Percentiles rank a stretch among this genome's conserved stretches.
phyloP scores from a whole-genome alignment of 2,113 vertebrate species.

The Notothenia rossii region DNA sequence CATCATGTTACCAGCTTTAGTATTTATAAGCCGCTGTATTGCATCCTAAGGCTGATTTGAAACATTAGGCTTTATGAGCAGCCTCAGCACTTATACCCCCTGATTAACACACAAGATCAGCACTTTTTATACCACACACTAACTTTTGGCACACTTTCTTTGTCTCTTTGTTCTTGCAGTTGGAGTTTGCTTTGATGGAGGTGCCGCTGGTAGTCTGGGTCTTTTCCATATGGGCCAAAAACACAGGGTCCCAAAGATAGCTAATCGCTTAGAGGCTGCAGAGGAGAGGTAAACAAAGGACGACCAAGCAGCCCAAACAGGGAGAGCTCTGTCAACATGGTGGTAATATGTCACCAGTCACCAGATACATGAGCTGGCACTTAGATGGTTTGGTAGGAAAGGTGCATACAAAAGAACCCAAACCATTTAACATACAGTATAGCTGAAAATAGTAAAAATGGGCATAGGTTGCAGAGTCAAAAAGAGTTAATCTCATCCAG shows the following conservation, averaged over 20 bases:
- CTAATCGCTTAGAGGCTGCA: constrained; percentile 27
- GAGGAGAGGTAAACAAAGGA: constrained; percentile 42
- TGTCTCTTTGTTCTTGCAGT: constrained; percentile 30
- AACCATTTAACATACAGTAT: neutral
- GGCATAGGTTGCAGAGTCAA: no score
- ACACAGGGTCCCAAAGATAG: constrained; percentile 8
- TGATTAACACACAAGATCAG: constrained; percentile 65
- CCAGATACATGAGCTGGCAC: constrained; percentile 28
- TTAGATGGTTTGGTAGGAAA: neutral
- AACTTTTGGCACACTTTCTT: constrained; percentile 51
- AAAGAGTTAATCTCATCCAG: no score
- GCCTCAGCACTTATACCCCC: constrained; percentile 69
- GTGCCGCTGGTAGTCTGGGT: constrained; percentile 36
- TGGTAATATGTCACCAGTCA: constrained; percentile 51
- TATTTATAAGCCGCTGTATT: constrained; percentile 61
- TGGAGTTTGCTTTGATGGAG: constrained; percentile 27
- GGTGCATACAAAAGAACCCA: neutral
- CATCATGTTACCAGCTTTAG: constrained; percentile 58
- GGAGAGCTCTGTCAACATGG: constrained; percentile 49
- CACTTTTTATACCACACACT: constrained; percentile 69
- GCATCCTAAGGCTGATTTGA: constrained; percentile 65
- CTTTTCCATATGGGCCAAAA: constrained; percentile 39
- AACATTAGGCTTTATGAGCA: constrained; percentile 66
- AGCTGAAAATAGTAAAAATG: neutral
- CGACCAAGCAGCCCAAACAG: neutral